Evolutionary conservation across 2,888 invertebrate genomes (phyloP), one percentile per base, ranked within the genome.

Genomic region (Agrochola lychnidis): DNA sequence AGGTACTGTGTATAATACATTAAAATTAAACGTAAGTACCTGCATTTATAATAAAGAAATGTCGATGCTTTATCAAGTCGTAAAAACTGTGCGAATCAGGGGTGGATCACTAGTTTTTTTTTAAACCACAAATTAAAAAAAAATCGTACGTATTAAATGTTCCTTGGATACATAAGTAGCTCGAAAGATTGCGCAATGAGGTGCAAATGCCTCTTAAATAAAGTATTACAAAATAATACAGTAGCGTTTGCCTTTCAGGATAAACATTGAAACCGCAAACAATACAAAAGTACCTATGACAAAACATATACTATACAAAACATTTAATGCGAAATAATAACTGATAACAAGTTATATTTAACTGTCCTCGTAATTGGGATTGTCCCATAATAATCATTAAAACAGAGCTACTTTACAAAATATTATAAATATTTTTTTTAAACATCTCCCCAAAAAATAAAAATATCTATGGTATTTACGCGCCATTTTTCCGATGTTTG

Each of bases 221-320:
- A 62, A 57, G 22, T 16, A 36, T 59, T 71, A 30, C 19, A 59
- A 42, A n/a, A 5, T 45, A 79, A 53, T 45, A 57, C 57, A 30
- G 5, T 40, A 40, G 42, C 36, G 4, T 6, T 61, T n/a, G 22
- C 10, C 16, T 45, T 36, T 59, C 62, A 67, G 72, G 67, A 67
- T 30, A 75, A 73, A 67, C 22, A 67, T 22, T 53, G 53, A 51
- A 76, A 83, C 84, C 84, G 48, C 72, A 84, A 81, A 76, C 59
- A 83, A 64, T 25, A 56, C 19, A 48, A 40, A 25, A 22, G 57
- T 19, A n/a, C n/a, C n/a, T n/a, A 67, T 56, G 12, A 63, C 57
- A 63, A 51, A 66, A 73, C 16, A 59, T 36, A 36, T 36, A 36
- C 36, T 68, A 56, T 36, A 48, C 69, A 74, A 79, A 76, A 84